These are phyloP conservation scores for Apodemia hepburni DNA, from an alignment of 2,888 invertebrate species.

Conservation along the genomic window DNA sequence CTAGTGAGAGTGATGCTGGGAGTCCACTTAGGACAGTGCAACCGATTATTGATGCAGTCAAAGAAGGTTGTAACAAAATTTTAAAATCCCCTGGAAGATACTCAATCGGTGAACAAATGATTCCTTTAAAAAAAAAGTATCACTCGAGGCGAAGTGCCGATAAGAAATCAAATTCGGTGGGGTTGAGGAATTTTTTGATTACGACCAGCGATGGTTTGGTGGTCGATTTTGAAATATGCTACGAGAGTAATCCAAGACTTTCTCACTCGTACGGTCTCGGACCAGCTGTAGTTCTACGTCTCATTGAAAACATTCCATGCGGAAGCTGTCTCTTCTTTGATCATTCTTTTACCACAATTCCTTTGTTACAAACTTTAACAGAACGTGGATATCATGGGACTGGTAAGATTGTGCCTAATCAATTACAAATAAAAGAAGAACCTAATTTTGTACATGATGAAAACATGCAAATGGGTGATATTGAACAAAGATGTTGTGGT, in stretches of 20 bases:
- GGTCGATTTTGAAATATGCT: not conserved
- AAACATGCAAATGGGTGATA: not conserved
- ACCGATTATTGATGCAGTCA: constrained; percentile 6
- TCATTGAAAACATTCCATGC: not conserved
- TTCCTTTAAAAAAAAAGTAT: constrained; percentile 9
- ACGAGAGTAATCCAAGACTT: not conserved
- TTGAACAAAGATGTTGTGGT: not conserved
- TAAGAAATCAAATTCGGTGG: constrained; percentile 11
- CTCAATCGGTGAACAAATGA: constrained; percentile 12
- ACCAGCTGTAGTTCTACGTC: not conserved
- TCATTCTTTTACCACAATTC: not conserved
- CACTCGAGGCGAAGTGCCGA: constrained; percentile 8
- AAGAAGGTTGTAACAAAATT: not conserved
- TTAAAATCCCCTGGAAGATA: not conserved
- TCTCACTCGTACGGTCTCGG: not conserved
- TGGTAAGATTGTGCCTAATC: constrained; percentile 2
- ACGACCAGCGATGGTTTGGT: not conserved
- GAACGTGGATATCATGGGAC: not conserved
- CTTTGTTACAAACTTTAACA: not conserved
- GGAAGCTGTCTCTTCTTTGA: constrained; percentile 1
- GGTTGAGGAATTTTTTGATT: constrained; percentile 9
- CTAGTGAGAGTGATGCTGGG: not conserved
- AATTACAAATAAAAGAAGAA: constrained; percentile 28
- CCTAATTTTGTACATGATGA: constrained; percentile 26
- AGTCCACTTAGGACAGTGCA: constrained; percentile 16